Conservation (phyloP, 2,113 vertebrate species). For the Sula dactylatra region DNA sequence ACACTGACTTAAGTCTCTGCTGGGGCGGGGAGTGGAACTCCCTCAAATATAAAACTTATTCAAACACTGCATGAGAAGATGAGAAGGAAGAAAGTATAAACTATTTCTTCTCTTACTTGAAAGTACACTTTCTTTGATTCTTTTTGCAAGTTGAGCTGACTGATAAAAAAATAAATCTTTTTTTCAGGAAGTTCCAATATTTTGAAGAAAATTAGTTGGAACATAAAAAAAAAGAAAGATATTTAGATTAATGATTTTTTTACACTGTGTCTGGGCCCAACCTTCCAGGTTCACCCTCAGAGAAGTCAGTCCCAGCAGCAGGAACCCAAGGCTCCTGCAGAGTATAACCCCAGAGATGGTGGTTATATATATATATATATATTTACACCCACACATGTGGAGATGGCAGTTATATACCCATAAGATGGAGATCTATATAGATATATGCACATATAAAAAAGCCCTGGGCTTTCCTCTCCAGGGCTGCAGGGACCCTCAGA, state of each 20-base stretch:
- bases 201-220: background rate
- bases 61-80: background rate
- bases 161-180: accelerated
- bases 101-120: background rate
- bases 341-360: accelerated
- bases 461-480: background rate
- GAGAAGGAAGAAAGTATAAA: background rate
- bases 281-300: background rate
- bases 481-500: background rate
- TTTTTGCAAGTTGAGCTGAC: background rate
- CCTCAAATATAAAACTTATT: background rate
- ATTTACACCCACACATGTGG: no score
- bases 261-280: background rate
- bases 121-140: background rate
- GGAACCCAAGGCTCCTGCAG: background rate
- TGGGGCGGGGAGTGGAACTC: background rate
- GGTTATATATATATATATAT: no score
- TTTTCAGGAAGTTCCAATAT: background rate
- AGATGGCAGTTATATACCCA: no score
- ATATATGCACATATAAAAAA: no score
- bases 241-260: background rate
- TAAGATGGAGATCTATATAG: no score
- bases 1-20: background rate
- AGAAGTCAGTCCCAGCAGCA: background rate
- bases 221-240: background rate